phyloP scores from a whole-genome alignment of 1,140 invertebrate genomes.

The Bombus pyrosoma region DNA sequence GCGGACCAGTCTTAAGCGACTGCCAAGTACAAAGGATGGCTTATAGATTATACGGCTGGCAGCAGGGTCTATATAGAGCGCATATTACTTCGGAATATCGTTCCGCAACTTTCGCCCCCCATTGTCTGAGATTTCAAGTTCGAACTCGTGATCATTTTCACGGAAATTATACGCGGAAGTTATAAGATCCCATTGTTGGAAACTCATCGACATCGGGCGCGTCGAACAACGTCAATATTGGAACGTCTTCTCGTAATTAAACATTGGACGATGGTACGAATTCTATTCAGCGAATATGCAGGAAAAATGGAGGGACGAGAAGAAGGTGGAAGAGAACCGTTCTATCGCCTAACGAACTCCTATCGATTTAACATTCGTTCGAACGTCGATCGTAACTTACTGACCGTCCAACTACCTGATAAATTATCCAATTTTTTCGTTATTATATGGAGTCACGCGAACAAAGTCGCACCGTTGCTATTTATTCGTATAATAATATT shows the following conservation, averaged over 20 bases:
- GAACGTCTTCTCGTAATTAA: slow-evolving; percentile 1
- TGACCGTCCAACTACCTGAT: not conserved
- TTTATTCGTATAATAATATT: no score
- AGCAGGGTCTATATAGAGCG: not conserved
- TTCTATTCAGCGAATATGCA: not conserved
- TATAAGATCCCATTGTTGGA: slow-evolving; percentile 11
- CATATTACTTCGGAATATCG: slow-evolving; percentile 25
- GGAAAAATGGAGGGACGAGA: not conserved
- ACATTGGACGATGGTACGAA: not conserved
- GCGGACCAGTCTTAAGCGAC: not conserved
- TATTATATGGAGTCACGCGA: no score
- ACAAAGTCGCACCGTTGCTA: no score
- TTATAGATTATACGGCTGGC: not conserved
- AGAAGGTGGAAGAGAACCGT: no score
- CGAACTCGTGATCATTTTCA: slow-evolving; percentile 9
- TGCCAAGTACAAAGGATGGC: not conserved
- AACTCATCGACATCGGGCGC: slow-evolving; percentile 6
- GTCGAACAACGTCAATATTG: slow-evolving; percentile 12
- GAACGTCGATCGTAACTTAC: not conserved
- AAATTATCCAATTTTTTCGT: slow-evolving; percentile 10
- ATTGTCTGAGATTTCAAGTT: slow-evolving; percentile 27
- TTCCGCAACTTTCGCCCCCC: slow-evolving; percentile 8
- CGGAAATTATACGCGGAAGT: slow-evolving; percentile 33
- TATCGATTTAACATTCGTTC: no score
- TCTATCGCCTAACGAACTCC: no score